Conservation (phyloP, 2,113 vertebrate genomes). For the Triplophysa siluroides region DNA sequence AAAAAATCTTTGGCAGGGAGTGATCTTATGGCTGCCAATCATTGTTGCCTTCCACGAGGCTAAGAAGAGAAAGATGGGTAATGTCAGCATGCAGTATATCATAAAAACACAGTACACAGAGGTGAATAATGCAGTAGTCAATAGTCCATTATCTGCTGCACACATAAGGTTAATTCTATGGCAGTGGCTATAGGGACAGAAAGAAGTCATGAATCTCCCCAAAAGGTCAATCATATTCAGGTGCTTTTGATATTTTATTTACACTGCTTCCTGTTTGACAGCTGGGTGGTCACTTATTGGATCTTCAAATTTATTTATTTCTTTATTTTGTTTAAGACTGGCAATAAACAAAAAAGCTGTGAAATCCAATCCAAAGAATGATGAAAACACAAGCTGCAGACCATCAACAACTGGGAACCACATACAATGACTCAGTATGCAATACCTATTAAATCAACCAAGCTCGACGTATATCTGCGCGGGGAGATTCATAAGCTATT, state of each 20-base stretch:
- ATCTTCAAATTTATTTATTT: background rate
- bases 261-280: slow-evolving; percentile 46
- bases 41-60: background rate
- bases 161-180: slow-evolving; percentile 52
- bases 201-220: slow-evolving; percentile 41
- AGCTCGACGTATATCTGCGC: slow-evolving; percentile 26
- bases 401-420: background rate
- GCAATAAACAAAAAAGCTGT: background rate
- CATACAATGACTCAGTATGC: slow-evolving; percentile 18
- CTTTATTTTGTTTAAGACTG: background rate
- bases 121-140: slow-evolving; percentile 21
- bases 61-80: background rate
- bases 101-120: background rate
- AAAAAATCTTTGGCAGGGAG: background rate
- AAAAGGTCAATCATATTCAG: slow-evolving; percentile 57
- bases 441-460: slow-evolving; percentile 28
- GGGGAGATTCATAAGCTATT: slow-evolving; percentile 32
- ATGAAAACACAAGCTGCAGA: slow-evolving; percentile 14
- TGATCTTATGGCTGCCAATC: slow-evolving; percentile 7
- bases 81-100: slow-evolving; percentile 4
- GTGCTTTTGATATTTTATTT: slow-evolving; percentile 56
- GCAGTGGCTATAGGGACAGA: slow-evolving; percentile 15
- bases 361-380: background rate
- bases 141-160: slow-evolving; percentile 42
- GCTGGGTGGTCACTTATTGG: slow-evolving; percentile 1